phyloP scores from a whole-genome alignment of 2,888 invertebrate genomes.

The Lepidocyrtoides sp. region DNA sequence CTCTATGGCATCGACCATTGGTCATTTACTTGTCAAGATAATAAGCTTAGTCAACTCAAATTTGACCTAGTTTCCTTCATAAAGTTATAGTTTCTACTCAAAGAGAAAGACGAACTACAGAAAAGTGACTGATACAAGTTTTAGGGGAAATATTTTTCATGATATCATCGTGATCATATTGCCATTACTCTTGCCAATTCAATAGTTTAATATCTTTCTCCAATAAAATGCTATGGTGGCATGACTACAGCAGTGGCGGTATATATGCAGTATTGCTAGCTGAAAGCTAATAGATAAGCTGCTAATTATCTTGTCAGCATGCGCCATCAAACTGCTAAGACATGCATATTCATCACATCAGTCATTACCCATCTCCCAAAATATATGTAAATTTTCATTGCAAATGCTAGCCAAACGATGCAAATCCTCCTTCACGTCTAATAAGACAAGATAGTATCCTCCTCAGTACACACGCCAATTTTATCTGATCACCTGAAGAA shows the following conservation, averaged over 20 bases:
- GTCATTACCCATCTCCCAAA: neutral
- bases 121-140: too few relatives aligned
- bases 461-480: constrained; percentile 10
- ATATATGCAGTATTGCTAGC: neutral
- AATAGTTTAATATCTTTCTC: constrained; percentile 53
- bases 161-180: constrained; percentile 50
- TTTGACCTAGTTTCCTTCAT: constrained; percentile 14
- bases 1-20: neutral
- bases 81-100: neutral
- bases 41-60: neutral
- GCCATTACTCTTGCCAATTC: neutral
- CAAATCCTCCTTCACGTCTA: constrained; percentile 16
- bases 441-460: neutral
- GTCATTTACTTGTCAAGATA: neutral
- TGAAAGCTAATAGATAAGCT: constrained; percentile 52
- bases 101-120: too few relatives aligned
- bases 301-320: constrained; percentile 80
- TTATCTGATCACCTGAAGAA: constrained; percentile 47
- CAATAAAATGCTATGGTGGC: too few relatives aligned
- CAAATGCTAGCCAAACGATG: constrained; percentile 9
- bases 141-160: constrained; percentile 30
- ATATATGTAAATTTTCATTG: neutral
- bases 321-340: constrained; percentile 31
- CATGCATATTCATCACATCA: constrained; percentile 28
- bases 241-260: neutral